Evolutionary conservation across 1,140 invertebrate genomes (phyloP).

Genomic region (Aphelinus atriplicis): DNA sequence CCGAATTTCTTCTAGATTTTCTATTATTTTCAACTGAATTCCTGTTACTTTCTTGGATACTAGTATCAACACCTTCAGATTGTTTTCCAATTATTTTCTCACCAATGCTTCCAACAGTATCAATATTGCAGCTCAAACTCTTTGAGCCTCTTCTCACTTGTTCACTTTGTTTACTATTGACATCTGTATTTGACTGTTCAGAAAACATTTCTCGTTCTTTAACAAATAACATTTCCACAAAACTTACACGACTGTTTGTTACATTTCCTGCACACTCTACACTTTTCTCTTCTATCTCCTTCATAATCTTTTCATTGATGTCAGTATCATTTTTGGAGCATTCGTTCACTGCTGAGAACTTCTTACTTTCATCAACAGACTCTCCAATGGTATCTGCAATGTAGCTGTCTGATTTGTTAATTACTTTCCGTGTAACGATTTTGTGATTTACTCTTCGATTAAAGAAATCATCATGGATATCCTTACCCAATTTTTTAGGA

Average conservation of each 20-base stretch:
- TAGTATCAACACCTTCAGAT: not conserved
- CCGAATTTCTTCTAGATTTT: not conserved
- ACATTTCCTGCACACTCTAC: not conserved
- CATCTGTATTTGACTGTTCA: slow-evolving; percentile 14
- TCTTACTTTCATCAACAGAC: slow-evolving; percentile 7
- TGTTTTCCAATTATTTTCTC: slow-evolving; percentile 8
- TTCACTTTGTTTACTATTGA: slow-evolving; percentile 21
- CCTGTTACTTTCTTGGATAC: slow-evolving; percentile 14
- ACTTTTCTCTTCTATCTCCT: slow-evolving; percentile 6
- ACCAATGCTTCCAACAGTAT: not conserved
- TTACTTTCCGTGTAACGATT: not conserved
- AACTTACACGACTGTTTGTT: slow-evolving; percentile 15
- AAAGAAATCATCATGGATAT: slow-evolving; percentile 2
- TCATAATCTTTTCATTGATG: slow-evolving; percentile 10
- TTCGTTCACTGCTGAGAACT: not conserved
- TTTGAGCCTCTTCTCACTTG: slow-evolving; percentile 11
- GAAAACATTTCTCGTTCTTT: not conserved
- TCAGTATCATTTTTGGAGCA: slow-evolving; percentile 35
- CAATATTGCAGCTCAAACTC: too few species aligned
- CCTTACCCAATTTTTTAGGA: not conserved
- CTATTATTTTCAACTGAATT: not conserved
- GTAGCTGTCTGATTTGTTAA: not conserved
- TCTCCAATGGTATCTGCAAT: not conserved
- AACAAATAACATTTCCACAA: slow-evolving; percentile 25
- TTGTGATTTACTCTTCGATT: slow-evolving; percentile 15